Evolutionary conservation across 2,888 invertebrate genomes (phyloP).

Genomic region (Caradrina kadenii): DNA sequence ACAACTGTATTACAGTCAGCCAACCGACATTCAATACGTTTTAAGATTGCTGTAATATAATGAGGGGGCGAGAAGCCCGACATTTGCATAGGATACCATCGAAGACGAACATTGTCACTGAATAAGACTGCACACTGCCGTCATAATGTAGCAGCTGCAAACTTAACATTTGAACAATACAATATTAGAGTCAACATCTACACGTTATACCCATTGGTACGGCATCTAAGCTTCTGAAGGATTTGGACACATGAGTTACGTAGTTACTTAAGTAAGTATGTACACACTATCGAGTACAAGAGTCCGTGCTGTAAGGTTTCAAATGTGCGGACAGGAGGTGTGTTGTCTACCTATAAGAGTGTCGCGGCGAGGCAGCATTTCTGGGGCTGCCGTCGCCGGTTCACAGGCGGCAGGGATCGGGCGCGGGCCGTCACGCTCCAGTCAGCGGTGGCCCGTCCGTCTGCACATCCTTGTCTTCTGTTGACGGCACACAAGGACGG

Average conservation of each 20-base stretch:
- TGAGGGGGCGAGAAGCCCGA: constrained; percentile 26
- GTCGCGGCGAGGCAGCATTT: constrained; percentile 54
- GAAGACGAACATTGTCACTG: constrained; percentile 30
- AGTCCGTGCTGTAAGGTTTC: constrained; percentile 63
- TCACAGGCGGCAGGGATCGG: constrained; percentile 76
- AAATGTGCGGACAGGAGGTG: constrained; percentile 75
- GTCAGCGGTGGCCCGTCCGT: constrained; percentile 90
- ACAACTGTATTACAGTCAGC: constrained; percentile 48
- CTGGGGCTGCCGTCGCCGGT: constrained; percentile 51
- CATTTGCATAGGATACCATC: constrained; percentile 43
- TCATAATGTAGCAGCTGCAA: constrained; percentile 24
- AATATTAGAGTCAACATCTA: constrained; percentile 47
- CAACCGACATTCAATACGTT: constrained; percentile 34
- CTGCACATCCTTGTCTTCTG: constrained; percentile 94
- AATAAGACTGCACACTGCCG: constrained; percentile 29
- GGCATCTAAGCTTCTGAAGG: constrained; percentile 51
- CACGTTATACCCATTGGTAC: constrained; percentile 46
- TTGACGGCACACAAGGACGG: constrained; percentile 87
- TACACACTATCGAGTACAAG: constrained; percentile 63
- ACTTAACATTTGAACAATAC: constrained; percentile 24
- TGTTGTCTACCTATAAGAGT: constrained; percentile 67
- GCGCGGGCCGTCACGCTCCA: constrained; percentile 84
- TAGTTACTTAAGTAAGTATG: constrained; percentile 58
- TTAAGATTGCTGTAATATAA: constrained; percentile 41
- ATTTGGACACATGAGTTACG: constrained; percentile 61